Percentiles rank a stretch among this genome's conserved stretches.
phyloP scores from a whole-genome alignment of 2,113 vertebrate species.

The Caretta caretta region DNA sequence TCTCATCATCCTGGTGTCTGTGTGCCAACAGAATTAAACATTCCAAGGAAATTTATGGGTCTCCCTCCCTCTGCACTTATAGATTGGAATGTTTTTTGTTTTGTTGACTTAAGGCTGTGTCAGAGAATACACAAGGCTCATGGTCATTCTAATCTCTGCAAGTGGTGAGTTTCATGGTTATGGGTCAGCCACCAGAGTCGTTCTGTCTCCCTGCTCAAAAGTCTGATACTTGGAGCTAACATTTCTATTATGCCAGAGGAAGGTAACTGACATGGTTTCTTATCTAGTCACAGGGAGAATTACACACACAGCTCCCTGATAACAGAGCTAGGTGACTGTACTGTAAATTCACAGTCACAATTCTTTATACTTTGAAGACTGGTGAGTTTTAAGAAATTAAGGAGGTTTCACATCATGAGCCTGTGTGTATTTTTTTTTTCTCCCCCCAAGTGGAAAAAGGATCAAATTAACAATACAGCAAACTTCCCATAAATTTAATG shows the following conservation, averaged over 20 bases:
- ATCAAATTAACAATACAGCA: background rate
- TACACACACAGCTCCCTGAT: background rate
- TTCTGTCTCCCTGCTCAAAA: background rate
- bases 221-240: background rate
- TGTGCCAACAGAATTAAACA: background rate
- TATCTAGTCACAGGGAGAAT: background rate
- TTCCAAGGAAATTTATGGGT: background rate
- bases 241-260: background rate
- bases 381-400: background rate
- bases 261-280: background rate
- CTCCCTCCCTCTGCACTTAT: background rate
- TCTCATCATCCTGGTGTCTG: background rate
- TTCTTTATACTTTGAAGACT: background rate
- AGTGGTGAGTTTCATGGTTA: background rate
- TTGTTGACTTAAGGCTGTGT: background rate
- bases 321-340: constrained; percentile 5
- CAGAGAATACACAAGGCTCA: background rate
- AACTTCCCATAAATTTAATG: background rate
- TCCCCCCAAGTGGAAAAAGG: background rate
- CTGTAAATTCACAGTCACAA: background rate
- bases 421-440: background rate
- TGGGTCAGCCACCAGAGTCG: background rate
- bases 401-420: background rate
- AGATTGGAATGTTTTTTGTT: background rate
- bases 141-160: background rate